phyloP scores from a whole-genome alignment of 1,140 invertebrate genomes.

The Agrypnia vestita region DNA sequence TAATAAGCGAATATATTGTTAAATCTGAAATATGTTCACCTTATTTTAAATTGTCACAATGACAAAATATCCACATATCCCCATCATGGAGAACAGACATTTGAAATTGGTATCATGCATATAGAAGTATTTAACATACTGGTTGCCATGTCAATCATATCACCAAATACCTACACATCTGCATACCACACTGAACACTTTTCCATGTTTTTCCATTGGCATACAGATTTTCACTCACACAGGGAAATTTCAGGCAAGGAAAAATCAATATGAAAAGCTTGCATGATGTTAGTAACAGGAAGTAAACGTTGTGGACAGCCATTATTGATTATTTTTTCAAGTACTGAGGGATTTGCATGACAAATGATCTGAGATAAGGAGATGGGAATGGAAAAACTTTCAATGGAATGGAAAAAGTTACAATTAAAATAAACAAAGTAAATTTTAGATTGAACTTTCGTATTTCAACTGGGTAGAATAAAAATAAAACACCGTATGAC shows the following conservation, averaged over 20 bases:
- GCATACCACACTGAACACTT: background rate
- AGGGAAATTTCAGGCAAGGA: background rate
- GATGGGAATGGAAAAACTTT: too few relatives aligned
- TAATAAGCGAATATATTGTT: too few relatives aligned
- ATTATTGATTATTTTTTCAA: conserved; percentile 26
- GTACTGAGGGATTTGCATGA: conserved; percentile 1
- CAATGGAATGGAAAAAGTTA: too few relatives aligned
- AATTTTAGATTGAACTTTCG: background rate
- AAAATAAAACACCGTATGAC: background rate
- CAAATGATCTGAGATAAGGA: background rate
- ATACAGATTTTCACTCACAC: conserved; percentile 10
- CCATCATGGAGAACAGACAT: background rate
- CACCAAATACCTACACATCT: conserved; percentile 23
- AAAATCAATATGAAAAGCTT: conserved; percentile 14
- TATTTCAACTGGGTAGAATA: background rate
- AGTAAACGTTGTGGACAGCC: background rate
- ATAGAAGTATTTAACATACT: background rate
- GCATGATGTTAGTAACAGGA: background rate
- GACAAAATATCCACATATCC: background rate
- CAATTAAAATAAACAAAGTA: background rate
- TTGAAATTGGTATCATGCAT: conserved; percentile 9
- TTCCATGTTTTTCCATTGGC: background rate
- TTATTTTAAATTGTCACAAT: too few relatives aligned
- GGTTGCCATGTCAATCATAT: conserved; percentile 34
- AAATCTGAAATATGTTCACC: too few relatives aligned